Evolutionary conservation across 2,113 vertebrate species (phyloP), one percentile per base, ranked within the genome.

Genomic region (Prionailurus bengalensis): DNA sequence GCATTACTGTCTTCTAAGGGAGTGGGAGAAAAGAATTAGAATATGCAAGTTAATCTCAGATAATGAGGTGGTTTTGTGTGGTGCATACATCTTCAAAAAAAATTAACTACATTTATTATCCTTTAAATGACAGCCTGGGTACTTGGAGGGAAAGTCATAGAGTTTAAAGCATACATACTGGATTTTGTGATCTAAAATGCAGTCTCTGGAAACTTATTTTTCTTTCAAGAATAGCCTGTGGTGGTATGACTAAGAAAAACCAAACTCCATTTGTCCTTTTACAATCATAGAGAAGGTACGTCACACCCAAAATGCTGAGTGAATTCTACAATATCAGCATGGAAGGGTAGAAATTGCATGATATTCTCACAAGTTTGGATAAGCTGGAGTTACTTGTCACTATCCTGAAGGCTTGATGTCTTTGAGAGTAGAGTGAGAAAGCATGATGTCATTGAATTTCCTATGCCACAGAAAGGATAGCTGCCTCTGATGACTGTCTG

Each of bases 21-120:
- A 90, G 89, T 74, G 58, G 63, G 63, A 97, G 1, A 5, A 94
- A 87, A 36, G 93, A 98, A 95, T 97, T 97, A 91, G 84, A 88
- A 98, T 93, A 71, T 78, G 45, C 80, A 98, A 93, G 61, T 80
- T 97, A 82, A 97, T 97, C 92, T 87, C 78, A 95, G 55, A 97
- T 98, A 97, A 97, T 89, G 89, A 12, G 2, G 10, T 95, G 73
- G 91, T 98, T 97, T 95, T 91, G 58, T 98, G 25, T 86, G 68
- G 15, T 92, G 48, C 76, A 76, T 88, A 71, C 36, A 97, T 97
- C 98, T 53, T 66, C 12, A 65, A 94, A 84, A 84, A 91, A 48
- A 55, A 51, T 23, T 71, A 80, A 87, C 21, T 58, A 10, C 14
- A 74, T 58, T 74, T 89, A 55, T 88, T 93, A 68, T 94, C 9